These are phyloP conservation scores for Psammodynastes pulverulentus DNA, from an alignment of 2,113 vertebrate species.

Conservation along the genomic window DNA sequence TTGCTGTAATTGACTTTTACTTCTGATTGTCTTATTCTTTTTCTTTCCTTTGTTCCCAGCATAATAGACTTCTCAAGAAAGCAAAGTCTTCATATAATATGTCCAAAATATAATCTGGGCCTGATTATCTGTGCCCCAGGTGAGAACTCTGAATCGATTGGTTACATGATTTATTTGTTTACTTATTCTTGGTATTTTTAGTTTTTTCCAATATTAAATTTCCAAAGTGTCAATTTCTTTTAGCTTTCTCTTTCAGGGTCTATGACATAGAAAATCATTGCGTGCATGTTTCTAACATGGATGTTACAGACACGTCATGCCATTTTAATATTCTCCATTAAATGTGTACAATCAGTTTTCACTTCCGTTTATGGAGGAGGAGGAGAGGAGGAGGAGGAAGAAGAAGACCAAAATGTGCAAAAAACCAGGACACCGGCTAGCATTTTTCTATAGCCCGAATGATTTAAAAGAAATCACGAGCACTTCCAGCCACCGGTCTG, in stretches of 20 bases:
- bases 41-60: background rate
- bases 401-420: background rate
- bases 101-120: background rate
- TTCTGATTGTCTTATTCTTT: background rate
- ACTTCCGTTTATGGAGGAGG: background rate
- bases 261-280: background rate
- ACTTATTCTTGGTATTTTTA: background rate
- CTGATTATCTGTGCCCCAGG: background rate
- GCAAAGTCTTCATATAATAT: background rate
- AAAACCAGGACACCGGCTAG: background rate
- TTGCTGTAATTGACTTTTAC: background rate
- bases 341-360: background rate
- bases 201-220: background rate
- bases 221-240: background rate
- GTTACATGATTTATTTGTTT: background rate
- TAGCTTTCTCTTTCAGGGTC: background rate
- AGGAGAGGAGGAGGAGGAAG: too few relatives aligned
- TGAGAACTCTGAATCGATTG: background rate
- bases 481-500: background rate
- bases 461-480: conserved; percentile 38
- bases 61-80: background rate
- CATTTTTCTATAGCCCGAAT: background rate
- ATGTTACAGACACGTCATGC: background rate
- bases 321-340: background rate
- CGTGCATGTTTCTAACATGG: background rate